phyloP scores from a whole-genome alignment of 64 coral and sea anemone genomes.

The Pocillopora damicornis region DNA sequence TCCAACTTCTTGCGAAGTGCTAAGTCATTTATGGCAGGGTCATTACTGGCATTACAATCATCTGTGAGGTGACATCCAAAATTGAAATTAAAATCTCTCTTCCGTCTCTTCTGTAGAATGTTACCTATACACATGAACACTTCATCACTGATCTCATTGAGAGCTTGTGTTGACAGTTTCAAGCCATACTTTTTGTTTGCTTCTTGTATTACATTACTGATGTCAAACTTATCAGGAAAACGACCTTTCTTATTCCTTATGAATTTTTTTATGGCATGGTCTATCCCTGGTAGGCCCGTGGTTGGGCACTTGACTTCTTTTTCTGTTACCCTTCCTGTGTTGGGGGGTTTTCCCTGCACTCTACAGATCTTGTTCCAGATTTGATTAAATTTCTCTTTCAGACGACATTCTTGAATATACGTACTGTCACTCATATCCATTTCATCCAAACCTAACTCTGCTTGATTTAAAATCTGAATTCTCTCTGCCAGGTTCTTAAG shows the following conservation, averaged over 20 bases:
- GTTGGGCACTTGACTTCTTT: constrained; percentile 55
- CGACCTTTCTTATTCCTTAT: constrained; percentile 51
- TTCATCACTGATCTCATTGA: constrained; percentile 69
- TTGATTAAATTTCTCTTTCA: constrained; percentile 81
- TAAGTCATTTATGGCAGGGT: constrained; percentile 63
- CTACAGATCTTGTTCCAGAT: constrained; percentile 90
- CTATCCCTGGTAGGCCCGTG: constrained; percentile 74
- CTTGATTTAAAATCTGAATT: constrained; percentile 85
- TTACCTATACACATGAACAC: constrained; percentile 88
- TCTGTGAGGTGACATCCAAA: constrained; percentile 89
- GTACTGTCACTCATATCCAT: constrained; percentile 80
- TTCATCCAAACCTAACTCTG: constrained; percentile 83
- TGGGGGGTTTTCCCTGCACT: constrained; percentile 57
- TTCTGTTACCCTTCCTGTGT: constrained; percentile 87
- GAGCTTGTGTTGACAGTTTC: constrained; percentile 48
- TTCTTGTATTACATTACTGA: constrained; percentile 56
- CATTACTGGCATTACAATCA: constrained; percentile 37
- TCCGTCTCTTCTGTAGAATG: constrained; percentile 79
- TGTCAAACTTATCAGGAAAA: constrained; percentile 93
- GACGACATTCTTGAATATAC: constrained; percentile 78
- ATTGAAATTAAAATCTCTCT: constrained; percentile 78
- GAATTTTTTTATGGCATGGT: constrained; percentile 71
- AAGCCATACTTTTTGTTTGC: constrained; percentile 65
- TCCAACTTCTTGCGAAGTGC: constrained; percentile 58
- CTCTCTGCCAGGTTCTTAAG: constrained; percentile 56